phyloP scores from a whole-genome alignment of 2,797 vertebrate species.

The Merluccius polli region DNA sequence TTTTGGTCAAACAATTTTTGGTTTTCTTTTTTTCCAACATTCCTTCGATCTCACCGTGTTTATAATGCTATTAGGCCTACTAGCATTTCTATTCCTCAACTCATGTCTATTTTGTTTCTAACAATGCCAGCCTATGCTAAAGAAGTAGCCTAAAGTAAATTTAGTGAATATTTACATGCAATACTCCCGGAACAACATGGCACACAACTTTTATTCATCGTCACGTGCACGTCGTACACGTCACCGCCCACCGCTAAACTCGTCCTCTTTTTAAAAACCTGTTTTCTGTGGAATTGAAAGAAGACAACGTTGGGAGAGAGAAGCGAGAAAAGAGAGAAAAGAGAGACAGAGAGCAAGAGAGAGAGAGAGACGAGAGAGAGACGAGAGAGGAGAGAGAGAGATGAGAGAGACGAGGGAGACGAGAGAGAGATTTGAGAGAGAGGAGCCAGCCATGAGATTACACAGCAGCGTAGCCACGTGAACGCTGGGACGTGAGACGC shows the following conservation, averaged over 20 bases:
- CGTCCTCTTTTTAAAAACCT: conserved; percentile 56
- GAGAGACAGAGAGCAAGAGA: conserved; percentile 50
- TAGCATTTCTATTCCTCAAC: background rate
- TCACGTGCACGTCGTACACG: conserved; percentile 40
- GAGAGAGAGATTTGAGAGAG: conserved; percentile 46
- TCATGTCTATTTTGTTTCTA: background rate
- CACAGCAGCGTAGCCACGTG: conserved; percentile 67
- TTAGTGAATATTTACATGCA: conserved; percentile 40
- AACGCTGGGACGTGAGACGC: conserved; percentile 44
- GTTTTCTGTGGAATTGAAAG: conserved; percentile 51
- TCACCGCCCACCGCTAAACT: conserved; percentile 54
- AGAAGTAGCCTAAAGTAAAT: background rate
- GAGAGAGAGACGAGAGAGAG: conserved; percentile 40
- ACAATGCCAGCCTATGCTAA: background rate
- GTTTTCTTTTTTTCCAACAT: background rate
- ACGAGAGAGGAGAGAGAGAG: conserved; percentile 49
- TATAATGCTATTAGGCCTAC: background rate
- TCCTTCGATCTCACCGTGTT: background rate
- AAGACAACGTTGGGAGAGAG: conserved; percentile 27
- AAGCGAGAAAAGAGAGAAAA: conserved; percentile 42
- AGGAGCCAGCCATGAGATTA: conserved; percentile 57
- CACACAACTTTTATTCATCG: conserved; percentile 35
- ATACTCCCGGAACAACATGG: conserved; percentile 31
- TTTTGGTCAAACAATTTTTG: conserved; percentile 57
- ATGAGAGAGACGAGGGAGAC: conserved; percentile 50